Percentiles rank a stretch among this genome's conserved stretches.
Conservation (phyloP, 2,113 vertebrate genomes). For the Aphelocoma coerulescens region DNA sequence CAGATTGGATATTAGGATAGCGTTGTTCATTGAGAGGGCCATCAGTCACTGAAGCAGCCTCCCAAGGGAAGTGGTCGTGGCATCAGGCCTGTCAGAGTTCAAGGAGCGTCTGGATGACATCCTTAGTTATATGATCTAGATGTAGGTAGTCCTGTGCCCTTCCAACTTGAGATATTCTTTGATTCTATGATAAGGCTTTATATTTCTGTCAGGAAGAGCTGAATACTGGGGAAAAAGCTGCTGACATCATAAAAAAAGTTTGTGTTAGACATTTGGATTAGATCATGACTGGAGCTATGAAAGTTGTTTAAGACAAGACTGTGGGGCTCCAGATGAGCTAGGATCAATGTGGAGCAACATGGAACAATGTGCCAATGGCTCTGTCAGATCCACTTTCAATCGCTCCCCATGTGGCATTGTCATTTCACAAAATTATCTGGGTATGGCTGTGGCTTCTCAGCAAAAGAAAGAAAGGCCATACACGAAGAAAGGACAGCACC, state of each 20-base stretch:
- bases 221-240: neutral
- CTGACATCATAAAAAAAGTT: neutral
- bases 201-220: neutral
- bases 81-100: neutral
- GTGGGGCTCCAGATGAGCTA: neutral
- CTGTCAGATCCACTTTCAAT: neutral
- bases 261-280: neutral
- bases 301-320: neutral
- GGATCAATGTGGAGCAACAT: accelerated
- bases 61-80: neutral
- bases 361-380: neutral
- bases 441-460: neutral
- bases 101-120: neutral
- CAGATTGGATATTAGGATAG: neutral
- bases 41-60: neutral
- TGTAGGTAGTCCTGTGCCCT: neutral
- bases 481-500: neutral
- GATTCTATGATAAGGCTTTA: neutral
- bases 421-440: neutral
- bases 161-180: neutral
- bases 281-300: neutral
- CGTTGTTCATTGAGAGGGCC: neutral
- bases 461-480: neutral
- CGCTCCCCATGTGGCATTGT: accelerated
- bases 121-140: neutral